Base-by-base conservation (phyloP, 2,113 vertebrate species). In the Tetraodon nigroviridis region DNA sequence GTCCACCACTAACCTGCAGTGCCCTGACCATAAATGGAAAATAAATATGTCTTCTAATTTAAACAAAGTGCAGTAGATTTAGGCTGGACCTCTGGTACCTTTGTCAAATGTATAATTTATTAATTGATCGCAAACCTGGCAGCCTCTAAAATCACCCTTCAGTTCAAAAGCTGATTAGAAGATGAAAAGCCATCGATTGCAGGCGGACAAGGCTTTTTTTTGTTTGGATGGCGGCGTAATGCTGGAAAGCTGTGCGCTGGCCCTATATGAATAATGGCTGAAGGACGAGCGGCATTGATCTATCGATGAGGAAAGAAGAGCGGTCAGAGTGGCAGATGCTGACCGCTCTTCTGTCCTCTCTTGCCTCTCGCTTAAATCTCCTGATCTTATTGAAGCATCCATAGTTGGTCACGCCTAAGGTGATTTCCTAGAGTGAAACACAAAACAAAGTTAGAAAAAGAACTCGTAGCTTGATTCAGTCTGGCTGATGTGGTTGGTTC, bases 231-330 rank as follows among this genome's bases (percentile, higher is more conserved):
- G 58, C 56, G 66, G 77, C 72, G 83, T 29, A 69, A 46, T 13
- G 42, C 42, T 44, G 56, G 70, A 67, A 58, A 54, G 54, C 60
- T 24, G 27, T 57, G 55, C 55, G 21, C 46, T 40, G 51, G 62
- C 44, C 73, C 78, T 57, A 10, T 79, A 76, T 86, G 77, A 86
- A 81, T 77, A 82, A 84, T 83, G 82, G 75, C 81, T 80, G 78
- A 86, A 85, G 84, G 87, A 87, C 81, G 74, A 63, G 70, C 64
- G 20, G 72, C 80, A 83, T 79, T 82, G 85, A 88, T 88, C 86
- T 76, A 82, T 87, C 40, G 69, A 82, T 79, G 45, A 58, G 60
- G 60, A 68, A 73, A 75, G 69, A 73, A 13, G 56, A 77, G 75
- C 64, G 76, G 68, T 67, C 76, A 68, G 51, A 73, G 80, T 81